Evolutionary conservation across 2,113 vertebrate genomes (phyloP).

Genomic region (Probosciger aterrimus): DNA sequence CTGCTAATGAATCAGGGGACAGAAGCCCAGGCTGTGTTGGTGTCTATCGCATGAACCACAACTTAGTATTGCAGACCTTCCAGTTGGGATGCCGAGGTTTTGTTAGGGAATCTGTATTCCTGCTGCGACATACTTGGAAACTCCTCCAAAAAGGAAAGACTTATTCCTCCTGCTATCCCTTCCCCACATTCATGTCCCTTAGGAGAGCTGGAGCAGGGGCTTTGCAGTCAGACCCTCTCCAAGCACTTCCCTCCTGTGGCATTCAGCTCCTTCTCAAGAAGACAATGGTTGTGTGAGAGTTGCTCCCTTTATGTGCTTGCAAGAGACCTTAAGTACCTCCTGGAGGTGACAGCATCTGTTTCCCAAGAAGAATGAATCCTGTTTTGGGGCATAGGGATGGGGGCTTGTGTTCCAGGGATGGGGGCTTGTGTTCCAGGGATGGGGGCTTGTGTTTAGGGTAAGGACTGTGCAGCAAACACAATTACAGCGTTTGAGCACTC

Average conservation of each 20-base stretch:
- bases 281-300: accelerated
- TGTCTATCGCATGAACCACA: neutral
- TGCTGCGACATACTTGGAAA: neutral
- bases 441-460: neutral
- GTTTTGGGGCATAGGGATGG: accelerated
- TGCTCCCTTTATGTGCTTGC: neutral
- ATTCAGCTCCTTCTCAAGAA: neutral
- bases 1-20: neutral
- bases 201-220: neutral
- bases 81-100: neutral
- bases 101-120: neutral
- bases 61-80: too few relatives aligned
- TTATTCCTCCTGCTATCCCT: neutral
- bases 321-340: neutral
- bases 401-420: neutral
- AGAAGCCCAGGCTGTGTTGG: neutral
- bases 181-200: accelerated
- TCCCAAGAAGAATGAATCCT: accelerated
- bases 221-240: neutral
- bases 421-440: too few relatives aligned
- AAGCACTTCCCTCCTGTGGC: neutral
- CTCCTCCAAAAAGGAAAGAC: neutral
- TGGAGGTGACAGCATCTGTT: too few relatives aligned
- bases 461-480: neutral
- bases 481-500: neutral